Percentiles rank a stretch among this genome's conserved stretches.
Evolutionary conservation across 1,140 invertebrate genomes (phyloP).

Genomic region (Drosophila pectinifera): DNA sequence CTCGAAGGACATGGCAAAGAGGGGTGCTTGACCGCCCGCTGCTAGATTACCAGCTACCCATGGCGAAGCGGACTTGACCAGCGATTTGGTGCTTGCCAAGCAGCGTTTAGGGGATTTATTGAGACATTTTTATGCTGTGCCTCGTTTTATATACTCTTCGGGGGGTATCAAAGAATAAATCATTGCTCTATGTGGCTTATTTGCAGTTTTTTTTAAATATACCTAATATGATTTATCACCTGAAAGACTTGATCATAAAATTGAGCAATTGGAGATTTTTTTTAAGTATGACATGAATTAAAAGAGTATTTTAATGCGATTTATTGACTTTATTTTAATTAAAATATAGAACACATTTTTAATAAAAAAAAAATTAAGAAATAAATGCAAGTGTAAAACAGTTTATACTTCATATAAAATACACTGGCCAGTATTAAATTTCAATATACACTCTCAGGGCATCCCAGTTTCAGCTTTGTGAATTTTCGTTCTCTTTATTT

Average conservation of each 20-base stretch:
- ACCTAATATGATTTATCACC: background rate
- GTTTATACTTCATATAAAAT: background rate
- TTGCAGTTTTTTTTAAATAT: slow-evolving; percentile 11
- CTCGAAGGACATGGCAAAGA: slow-evolving; percentile 17
- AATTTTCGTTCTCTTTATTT: slow-evolving; percentile 19
- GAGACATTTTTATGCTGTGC: slow-evolving; percentile 21
- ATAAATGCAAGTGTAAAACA: too few relatives aligned
- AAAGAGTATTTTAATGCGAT: too few relatives aligned
- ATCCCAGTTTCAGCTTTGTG: background rate
- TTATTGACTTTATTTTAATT: too few relatives aligned
- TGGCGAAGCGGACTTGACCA: slow-evolving; percentile 33
- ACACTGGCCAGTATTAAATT: too few relatives aligned
- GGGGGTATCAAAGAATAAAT: background rate
- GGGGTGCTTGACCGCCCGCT: slow-evolving; percentile 33
- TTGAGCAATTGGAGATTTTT: too few relatives aligned
- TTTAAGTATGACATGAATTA: background rate
- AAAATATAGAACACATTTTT: too few relatives aligned
- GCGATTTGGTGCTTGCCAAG: slow-evolving; percentile 12
- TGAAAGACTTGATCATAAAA: background rate
- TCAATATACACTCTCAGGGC: too few relatives aligned
- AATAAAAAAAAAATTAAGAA: too few relatives aligned
- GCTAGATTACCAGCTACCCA: slow-evolving; percentile 59
- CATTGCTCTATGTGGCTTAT: background rate
- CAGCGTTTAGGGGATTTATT: slow-evolving; percentile 44
- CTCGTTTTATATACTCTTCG: background rate